Evolutionary conservation across 2,888 invertebrate species (phyloP).

Genomic region (Heterodera filipjevi): DNA sequence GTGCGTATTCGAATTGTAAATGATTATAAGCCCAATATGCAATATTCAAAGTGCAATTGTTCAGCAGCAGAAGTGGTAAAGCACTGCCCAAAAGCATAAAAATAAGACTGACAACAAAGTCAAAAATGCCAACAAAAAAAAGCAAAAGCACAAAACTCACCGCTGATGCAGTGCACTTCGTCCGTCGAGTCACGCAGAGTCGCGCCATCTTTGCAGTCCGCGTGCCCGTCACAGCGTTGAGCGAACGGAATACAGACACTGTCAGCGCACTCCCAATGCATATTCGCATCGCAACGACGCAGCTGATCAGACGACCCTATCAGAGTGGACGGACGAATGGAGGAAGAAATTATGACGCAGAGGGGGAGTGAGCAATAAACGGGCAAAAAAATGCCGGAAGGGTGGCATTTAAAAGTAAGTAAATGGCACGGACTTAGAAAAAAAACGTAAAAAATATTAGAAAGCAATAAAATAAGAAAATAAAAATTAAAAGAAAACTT

Average conservation of each 20-base stretch:
- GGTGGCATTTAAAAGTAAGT: neutral
- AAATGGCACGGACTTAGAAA: neutral
- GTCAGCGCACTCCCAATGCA: conserved; percentile 49
- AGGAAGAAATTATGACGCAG: neutral
- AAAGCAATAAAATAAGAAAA: conserved; percentile 6
- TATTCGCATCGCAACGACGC: conserved; percentile 42
- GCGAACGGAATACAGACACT: conserved; percentile 44
- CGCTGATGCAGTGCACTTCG: conserved; percentile 46
- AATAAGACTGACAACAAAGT: neutral
- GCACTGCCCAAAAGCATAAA: neutral
- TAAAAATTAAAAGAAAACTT: neutral
- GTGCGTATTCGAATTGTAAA: too few relatives aligned
- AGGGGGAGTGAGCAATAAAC: neutral
- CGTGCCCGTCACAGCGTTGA: conserved; percentile 46
- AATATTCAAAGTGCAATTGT: too few relatives aligned
- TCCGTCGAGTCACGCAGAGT: conserved; percentile 44
- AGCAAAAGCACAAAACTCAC: conserved; percentile 15
- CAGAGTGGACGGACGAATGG: neutral
- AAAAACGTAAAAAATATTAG: neutral
- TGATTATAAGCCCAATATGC: too few relatives aligned
- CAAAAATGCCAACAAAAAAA: neutral
- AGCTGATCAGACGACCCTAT: conserved; percentile 17
- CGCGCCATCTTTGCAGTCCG: conserved; percentile 44
- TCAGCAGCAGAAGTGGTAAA: too few relatives aligned
- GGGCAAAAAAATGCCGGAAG: too few relatives aligned